Base-by-base conservation (phyloP, 2,888 invertebrate genomes). In the Sthenelais limicola region DNA sequence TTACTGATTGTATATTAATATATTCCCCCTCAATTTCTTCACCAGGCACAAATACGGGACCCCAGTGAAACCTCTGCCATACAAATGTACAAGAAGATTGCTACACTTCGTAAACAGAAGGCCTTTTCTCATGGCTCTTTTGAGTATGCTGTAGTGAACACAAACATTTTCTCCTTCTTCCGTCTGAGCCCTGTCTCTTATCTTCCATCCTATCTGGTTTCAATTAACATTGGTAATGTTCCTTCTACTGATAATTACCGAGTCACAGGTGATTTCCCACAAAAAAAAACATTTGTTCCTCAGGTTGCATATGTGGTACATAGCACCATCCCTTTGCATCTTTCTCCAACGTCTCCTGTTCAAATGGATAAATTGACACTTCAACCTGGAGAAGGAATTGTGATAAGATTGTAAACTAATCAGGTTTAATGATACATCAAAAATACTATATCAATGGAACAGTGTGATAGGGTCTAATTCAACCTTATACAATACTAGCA, bases 121-220 rank as follows among this genome's bases (percentile, higher is more conserved):
- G 15, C 32, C 73, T 62, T 78, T 18, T 47, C 24, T 15, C 35
- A 54, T 0, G 70, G 70, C 4, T 43, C 18, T 12, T 54, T 54
- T 3, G 54, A 70, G 18, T 70, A 28, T 30, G 70, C 56, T 3
- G 28, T 70, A 3, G 56, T 70, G n/a, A 70, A 70, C 30, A 47
- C 54, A 26, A 47, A 70, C n/a, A 47, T 70, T 5, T 70, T 70
- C 26, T 70, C 70, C 54, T 70, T 70, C 33, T 30, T 51, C 52
- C 47, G 69, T 1, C 26, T 4, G 33, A 49, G 48, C 5, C 18
- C 18, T 4, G 28, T 32, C 0, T 28, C n/a, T 26, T 38, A 70
- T 18, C 43, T 56, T 28, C 70, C 70, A 1, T 35, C 38, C 4
- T 70, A 70, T 47, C 52, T 70, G 35, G 56, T 70, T 3, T 54